Evolutionary conservation across 2,888 invertebrate species (phyloP), one percentile per base, ranked within the genome.

Genomic region (Pseudoips prasinana): DNA sequence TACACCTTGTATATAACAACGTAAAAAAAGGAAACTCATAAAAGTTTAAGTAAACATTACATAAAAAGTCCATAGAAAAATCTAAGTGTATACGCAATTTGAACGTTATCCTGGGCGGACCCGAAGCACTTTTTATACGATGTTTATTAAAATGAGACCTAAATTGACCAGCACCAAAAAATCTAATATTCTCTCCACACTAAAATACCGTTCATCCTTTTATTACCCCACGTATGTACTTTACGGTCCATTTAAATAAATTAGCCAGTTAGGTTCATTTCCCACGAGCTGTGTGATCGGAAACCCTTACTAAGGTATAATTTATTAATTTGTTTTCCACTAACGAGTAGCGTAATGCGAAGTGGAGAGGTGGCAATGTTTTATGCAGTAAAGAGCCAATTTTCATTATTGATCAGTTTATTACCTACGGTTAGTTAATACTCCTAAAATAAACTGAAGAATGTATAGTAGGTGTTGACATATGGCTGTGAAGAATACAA

Each of bases 251-350:
- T 46, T 58, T 50, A 51, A 55, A 54, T 66, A 65, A 54, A 65
- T 62, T 58, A 47, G 14, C 39, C 28, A 28, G 33, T 30, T 39
- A 39, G 42, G 44, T 25, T 43, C 63, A 64, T 65, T 81, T 86
- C 86, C 79, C 86, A 86, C 84, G 84, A 51, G 49, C 51, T 48
- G 62, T 72, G 76, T 76, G 77, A 70, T 71, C 70, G 58, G 71
- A 71, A 71, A 71, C 55, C 59, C 41, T 63, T 55, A 71, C 60
- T 42, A 46, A 46, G 63, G 70, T 60, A 78, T 83, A 84, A 84
- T 84, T 75, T 79, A 85, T 84, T 85, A 82, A 85, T 86, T 82
- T 79, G 82, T 73, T 84, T 82, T 80, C 80, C 58, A 63, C 71
- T 85, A 81, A 83, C 81, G 80, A 85, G 73, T 54, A 39, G 53